Conservation (phyloP, 2,113 vertebrate species). For the Spea bombifrons region DNA sequence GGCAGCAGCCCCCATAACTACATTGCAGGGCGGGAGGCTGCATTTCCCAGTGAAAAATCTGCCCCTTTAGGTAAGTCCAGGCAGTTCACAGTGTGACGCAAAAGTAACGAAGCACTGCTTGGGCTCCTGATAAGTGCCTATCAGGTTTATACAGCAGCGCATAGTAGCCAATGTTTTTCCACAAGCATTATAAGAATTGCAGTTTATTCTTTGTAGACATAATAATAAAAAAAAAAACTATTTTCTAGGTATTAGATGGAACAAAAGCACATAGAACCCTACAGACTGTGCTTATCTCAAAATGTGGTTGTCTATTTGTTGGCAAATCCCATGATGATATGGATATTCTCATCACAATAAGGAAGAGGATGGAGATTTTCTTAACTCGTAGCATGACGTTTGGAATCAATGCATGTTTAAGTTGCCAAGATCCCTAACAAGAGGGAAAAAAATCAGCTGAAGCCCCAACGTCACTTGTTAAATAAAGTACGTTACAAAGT, state of each 20-base stretch:
- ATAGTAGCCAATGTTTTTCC: neutral
- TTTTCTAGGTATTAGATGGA: neutral
- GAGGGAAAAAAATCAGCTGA: too few relatives aligned
- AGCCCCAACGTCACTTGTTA: too few relatives aligned
- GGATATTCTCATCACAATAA: neutral
- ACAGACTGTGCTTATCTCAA: neutral
- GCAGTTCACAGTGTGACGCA: neutral
- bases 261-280: neutral
- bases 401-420: too few relatives aligned
- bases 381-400: too few relatives aligned
- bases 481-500: too few relatives aligned
- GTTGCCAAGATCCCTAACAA: too few relatives aligned
- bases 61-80: neutral
- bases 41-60: too few relatives aligned
- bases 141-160: neutral
- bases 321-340: neutral
- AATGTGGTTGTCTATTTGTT: neutral
- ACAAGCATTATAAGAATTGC: constrained; percentile 14
- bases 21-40: too few relatives aligned
- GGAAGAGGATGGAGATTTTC: neutral
- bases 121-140: neutral
- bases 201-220: constrained; percentile 3
- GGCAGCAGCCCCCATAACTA: too few relatives aligned
- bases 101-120: neutral
- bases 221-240: neutral